Evolutionary conservation across 2,888 invertebrate genomes (phyloP).

Genomic region (Punctoribates punctum): DNA sequence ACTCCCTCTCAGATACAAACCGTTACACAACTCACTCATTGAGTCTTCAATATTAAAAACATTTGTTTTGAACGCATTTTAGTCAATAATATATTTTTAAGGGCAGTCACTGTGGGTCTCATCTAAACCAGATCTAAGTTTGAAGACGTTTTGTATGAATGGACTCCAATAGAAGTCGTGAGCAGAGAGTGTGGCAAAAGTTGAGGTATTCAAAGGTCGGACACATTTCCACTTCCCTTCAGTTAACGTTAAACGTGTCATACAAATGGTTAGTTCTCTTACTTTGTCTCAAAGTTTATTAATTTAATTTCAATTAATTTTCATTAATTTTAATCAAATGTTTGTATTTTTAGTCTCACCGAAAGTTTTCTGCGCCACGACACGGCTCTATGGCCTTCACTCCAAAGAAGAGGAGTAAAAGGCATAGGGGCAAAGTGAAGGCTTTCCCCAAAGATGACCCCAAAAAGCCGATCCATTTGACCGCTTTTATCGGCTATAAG

Average conservation of each 20-base stretch:
- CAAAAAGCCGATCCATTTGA: constrained; percentile 92
- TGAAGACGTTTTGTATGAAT: too few species aligned
- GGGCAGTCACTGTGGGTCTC: too few species aligned
- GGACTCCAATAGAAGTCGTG: not conserved
- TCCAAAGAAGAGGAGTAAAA: constrained; percentile 93
- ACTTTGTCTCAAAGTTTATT: not conserved
- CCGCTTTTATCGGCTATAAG: constrained; percentile 96
- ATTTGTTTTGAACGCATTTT: too few species aligned
- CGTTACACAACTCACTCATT: too few species aligned
- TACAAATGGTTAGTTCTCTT: not conserved
- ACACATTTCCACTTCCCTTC: not conserved
- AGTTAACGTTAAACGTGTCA: not conserved
- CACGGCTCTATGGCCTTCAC: constrained; percentile 99
- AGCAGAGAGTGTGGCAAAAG: not conserved
- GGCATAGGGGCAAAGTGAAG: constrained; percentile 98
- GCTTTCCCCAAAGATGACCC: constrained; percentile 98
- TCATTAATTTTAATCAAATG: not conserved
- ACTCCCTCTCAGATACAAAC: too few species aligned
- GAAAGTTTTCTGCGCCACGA: constrained; percentile 98
- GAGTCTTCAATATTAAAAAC: too few species aligned
- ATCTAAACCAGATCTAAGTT: too few species aligned
- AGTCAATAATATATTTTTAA: too few species aligned
- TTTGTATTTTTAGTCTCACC: constrained; percentile 75
- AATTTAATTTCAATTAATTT: not conserved
- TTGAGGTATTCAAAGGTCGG: not conserved